Evolutionary conservation across 2,888 invertebrate species (phyloP).

Genomic region (Drosophila melanosoma): DNA sequence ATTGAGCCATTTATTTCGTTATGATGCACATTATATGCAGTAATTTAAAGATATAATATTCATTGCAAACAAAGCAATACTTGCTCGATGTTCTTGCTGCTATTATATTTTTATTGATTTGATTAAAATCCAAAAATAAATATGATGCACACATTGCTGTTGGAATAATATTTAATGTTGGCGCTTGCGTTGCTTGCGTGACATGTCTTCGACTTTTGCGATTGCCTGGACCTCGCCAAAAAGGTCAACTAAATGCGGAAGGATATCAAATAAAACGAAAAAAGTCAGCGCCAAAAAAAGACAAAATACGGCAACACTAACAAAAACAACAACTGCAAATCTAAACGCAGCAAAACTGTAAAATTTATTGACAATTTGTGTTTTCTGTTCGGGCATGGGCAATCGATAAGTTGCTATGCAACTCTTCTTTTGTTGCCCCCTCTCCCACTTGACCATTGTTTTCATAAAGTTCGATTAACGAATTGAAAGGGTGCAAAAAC

Average conservation of each 20-base stretch:
- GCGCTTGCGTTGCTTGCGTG: conserved; percentile 59
- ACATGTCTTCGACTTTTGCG: conserved; percentile 61
- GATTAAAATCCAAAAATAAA: conserved; percentile 76
- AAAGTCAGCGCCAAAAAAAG: conserved; percentile 11
- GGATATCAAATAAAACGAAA: conserved; percentile 62
- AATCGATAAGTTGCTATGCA: conserved; percentile 59
- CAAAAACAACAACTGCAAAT: conserved; percentile 22
- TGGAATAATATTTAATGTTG: conserved; percentile 42
- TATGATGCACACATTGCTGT: conserved; percentile 64
- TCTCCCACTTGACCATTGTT: conserved; percentile 6
- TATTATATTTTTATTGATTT: conserved; percentile 65
- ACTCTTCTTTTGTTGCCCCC: conserved; percentile 28
- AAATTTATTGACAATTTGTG: conserved; percentile 71
- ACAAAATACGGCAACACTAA: conserved; percentile 14
- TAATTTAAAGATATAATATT: conserved; percentile 3
- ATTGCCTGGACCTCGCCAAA: conserved; percentile 23
- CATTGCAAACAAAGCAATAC: not conserved
- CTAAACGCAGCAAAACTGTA: conserved; percentile 33
- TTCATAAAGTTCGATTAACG: conserved; percentile 45
- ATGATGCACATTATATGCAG: not conserved
- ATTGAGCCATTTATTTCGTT: conserved; percentile 4
- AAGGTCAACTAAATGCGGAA: conserved; percentile 72
- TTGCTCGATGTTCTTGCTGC: conserved; percentile 6
- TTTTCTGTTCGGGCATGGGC: conserved; percentile 38
- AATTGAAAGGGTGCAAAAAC: conserved; percentile 44